Evolutionary conservation across 2,113 vertebrate species (phyloP).

Genomic region (Stictonetta naevosa): DNA sequence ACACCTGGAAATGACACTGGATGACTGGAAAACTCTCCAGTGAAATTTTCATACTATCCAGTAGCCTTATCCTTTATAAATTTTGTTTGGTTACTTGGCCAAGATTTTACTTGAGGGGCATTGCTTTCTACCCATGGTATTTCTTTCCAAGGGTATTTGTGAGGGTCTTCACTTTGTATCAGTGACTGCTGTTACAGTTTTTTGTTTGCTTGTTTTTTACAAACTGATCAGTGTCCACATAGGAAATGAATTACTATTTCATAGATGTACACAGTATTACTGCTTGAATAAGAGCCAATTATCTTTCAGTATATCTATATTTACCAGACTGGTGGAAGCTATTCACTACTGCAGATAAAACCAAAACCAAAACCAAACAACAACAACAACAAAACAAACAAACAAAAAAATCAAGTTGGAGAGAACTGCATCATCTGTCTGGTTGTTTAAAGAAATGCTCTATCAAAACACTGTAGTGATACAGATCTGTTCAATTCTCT

Average conservation of each 20-base stretch:
- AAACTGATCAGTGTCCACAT: not conserved
- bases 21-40: not conserved
- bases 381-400: not conserved
- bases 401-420: not conserved
- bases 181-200: not conserved
- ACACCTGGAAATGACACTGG: not conserved
- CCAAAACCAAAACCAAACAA: not conserved
- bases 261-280: not conserved
- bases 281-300: not conserved
- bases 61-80: not conserved
- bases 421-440: not conserved
- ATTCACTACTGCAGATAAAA: not conserved
- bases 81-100: not conserved
- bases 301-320: not conserved
- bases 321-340: not conserved
- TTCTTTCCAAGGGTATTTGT: not conserved
- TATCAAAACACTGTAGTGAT: not conserved
- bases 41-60: not conserved
- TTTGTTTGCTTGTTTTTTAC: not conserved
- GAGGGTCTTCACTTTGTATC: not conserved
- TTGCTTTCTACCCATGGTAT: not conserved
- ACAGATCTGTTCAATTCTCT: not conserved
- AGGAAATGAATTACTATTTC: not conserved
- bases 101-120: not conserved
- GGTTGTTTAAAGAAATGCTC: not conserved